Evolutionary conservation across 2,797 vertebrate genomes (phyloP), one percentile per base, ranked within the genome.

Genomic region (Platyrinchus mystaceus): DNA sequence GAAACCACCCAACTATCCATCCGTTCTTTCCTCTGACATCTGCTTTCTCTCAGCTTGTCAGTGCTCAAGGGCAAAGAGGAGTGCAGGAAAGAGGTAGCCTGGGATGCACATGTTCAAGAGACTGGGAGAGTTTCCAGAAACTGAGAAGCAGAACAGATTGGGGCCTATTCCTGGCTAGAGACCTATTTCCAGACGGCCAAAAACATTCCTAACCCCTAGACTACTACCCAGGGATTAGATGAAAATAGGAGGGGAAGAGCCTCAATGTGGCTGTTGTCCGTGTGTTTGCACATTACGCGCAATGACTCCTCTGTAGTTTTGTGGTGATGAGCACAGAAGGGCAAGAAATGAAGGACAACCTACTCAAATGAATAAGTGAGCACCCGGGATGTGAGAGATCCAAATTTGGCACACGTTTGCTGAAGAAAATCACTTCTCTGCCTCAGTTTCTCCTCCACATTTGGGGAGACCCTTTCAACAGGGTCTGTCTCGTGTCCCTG

Each of bases 51-150:
- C 96, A 96, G 94, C 85, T 82, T 95, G 94, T 96, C 91, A 93
- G 85, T 94, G 93, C 95, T 96, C 94, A 96, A 96, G 95, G 95
- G 95, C 96, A 94, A 89, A 96, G 82, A 96, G 73, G 89, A 96
- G 94, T 2, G 22, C 63, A 93, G 89, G 74, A 34, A 67, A 95
- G 94, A 96, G 85, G 93, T 96, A 95, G 94, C 91, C 94, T 96
- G 95, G 83, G 95, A 95, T 95, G 95, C 96, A 96, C 89, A 95
- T 95, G 94, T 94, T 96, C 85, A 53, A 89, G 89, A 94, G 93
- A 94, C 96, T 96, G 95, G 95, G 95, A 96, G 89, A 69, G 47
- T 23, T 97, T 96, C 95, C 95, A 97, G 95, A 86, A 97, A 90
- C 83, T 87, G 89, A 96, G 93, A 96, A 91, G 89, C 95, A 94